Conservation (phyloP, 2,888 invertebrate genomes). For the Poecilus cupreus region DNA sequence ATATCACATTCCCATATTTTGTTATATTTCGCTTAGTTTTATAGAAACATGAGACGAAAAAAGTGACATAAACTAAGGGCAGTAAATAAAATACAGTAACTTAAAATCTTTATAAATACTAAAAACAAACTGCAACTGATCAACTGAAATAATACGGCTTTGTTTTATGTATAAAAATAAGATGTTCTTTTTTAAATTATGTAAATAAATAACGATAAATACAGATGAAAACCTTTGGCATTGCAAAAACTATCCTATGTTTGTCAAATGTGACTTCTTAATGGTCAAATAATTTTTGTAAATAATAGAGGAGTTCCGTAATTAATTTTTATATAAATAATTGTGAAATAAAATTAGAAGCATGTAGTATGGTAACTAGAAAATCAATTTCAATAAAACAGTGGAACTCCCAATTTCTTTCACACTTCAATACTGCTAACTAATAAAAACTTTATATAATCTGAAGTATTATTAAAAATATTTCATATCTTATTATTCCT, state of each 20-base stretch:
- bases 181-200: slow-evolving; percentile 13
- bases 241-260: slow-evolving; percentile 53
- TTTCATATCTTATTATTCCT: slow-evolving; percentile 29
- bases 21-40: slow-evolving; percentile 30
- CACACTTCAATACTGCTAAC: background rate
- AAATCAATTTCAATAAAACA: background rate
- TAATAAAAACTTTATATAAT: slow-evolving; percentile 3
- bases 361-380: background rate
- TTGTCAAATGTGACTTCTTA: slow-evolving; percentile 26
- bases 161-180: slow-evolving; percentile 41
- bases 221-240: slow-evolving; percentile 53
- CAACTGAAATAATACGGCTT: slow-evolving; percentile 17
- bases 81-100: slow-evolving; percentile 12
- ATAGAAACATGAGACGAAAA: slow-evolving; percentile 22
- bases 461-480: slow-evolving; percentile 41
- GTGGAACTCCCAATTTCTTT: background rate
- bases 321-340: background rate
- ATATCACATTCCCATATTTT: slow-evolving; percentile 60
- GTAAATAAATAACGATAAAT: slow-evolving; percentile 51
- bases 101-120: slow-evolving; percentile 25
- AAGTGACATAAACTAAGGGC: slow-evolving; percentile 5
- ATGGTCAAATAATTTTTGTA: slow-evolving; percentile 8
- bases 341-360: background rate
- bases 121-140: slow-evolving; percentile 21
- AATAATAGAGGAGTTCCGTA: slow-evolving; percentile 13